Percentiles rank a stretch among this genome's conserved stretches.
Conservation (phyloP, 2,113 vertebrate genomes). For the Sciurus niger region DNA sequence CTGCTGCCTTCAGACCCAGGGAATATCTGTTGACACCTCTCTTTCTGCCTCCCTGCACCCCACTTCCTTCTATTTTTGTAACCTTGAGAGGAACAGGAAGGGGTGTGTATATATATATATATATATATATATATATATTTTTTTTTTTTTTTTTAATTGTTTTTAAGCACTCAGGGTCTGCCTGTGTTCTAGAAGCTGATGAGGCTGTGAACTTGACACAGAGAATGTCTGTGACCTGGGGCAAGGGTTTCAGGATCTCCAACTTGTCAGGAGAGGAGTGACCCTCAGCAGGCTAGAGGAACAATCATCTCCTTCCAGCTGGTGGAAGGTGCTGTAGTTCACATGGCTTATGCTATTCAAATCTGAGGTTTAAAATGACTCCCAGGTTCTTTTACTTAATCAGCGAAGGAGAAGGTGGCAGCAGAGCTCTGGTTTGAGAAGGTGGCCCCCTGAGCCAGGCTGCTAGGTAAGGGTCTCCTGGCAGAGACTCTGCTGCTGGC, state of each 20-base stretch:
- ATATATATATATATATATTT: no score
- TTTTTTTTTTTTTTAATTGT: constrained; percentile 7
- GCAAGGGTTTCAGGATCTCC: not conserved
- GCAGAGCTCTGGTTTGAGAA: not conserved
- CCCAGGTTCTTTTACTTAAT: not conserved
- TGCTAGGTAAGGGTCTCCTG: not conserved
- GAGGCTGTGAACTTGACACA: not conserved
- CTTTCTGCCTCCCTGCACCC: constrained; percentile 71
- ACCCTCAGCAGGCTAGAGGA: not conserved
- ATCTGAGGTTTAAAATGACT: not conserved
- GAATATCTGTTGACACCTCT: constrained; percentile 62
- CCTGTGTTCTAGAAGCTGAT: constrained; percentile 38
- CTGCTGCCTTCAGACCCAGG: constrained; percentile 64
- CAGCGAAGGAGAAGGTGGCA: not conserved
- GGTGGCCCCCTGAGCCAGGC: not conserved
- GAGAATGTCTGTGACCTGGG: not conserved
- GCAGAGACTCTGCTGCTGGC: not conserved
- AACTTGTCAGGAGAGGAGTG: no score
- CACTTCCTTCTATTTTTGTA: constrained; percentile 82
- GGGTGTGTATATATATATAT: not conserved
- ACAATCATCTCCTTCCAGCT: not conserved
- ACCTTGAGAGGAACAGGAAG: constrained; percentile 82
- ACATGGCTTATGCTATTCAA: not conserved
- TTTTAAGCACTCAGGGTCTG: constrained; percentile 56
- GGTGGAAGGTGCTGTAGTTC: not conserved